phyloP scores from a whole-genome alignment of 2,888 invertebrate species.

The Parochlus steinenii region DNA sequence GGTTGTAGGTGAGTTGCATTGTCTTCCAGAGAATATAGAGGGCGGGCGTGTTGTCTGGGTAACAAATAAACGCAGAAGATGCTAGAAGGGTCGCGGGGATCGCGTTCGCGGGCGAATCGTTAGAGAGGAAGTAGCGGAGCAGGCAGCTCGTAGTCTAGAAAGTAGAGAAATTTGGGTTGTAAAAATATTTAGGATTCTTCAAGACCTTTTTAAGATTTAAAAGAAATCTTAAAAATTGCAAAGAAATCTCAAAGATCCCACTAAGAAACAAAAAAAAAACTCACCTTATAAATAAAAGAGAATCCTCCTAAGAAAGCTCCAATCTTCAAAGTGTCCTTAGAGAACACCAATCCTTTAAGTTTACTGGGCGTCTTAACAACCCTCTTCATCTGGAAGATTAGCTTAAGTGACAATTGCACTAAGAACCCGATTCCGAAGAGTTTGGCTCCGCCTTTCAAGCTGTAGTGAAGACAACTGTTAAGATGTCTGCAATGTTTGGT shows the following conservation, averaged over 20 bases:
- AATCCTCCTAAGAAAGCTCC: constrained; percentile 54
- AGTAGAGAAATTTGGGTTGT: constrained; percentile 14
- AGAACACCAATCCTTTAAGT: constrained; percentile 32
- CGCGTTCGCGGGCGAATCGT: constrained; percentile 44
- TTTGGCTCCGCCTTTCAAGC: constrained; percentile 34
- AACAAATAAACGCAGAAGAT: constrained; percentile 51
- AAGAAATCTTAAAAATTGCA: no score
- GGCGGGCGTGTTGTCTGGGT: constrained; percentile 62
- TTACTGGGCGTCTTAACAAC: constrained; percentile 35
- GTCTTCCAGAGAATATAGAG: constrained; percentile 71
- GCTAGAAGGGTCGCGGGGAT: constrained; percentile 54
- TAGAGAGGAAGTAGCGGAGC: constrained; percentile 40
- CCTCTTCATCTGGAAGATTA: constrained; percentile 37
- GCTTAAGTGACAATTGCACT: constrained; percentile 40
- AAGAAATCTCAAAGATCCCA: constrained; percentile 9
- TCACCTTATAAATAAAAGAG: constrained; percentile 48
- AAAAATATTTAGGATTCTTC: constrained; percentile 4
- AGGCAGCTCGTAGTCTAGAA: constrained; percentile 46
- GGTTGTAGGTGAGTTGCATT: constrained; percentile 41
- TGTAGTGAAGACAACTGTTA: constrained; percentile 41
- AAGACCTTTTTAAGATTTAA: neutral
- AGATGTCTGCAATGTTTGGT: constrained; percentile 40
- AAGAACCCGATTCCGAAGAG: constrained; percentile 44
- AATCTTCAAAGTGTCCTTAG: constrained; percentile 35
- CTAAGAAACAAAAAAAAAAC: constrained; percentile 15